Base-by-base conservation (phyloP, 2,888 invertebrate genomes). In the Trichopoda pennipes region DNA sequence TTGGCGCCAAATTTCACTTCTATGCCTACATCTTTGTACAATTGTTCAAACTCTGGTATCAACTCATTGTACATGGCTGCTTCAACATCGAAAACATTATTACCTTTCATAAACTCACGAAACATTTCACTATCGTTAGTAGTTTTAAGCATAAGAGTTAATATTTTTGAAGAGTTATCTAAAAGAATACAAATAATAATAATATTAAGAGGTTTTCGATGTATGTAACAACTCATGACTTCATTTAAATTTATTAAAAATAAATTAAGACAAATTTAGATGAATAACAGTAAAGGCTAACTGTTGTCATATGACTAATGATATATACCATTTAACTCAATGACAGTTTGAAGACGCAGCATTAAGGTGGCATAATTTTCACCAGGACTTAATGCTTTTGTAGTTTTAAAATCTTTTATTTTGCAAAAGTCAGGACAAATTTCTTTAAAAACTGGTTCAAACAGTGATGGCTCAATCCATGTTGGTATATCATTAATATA, bases 321-420 rank as follows among this genome's bases (percentile, higher is more conserved):
- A 51, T 63, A 44, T 42, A 74, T 85, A 90, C 90, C 86, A 23
- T 86, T 75, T 14, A 89, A 69, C 56, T 88, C 86, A 14, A 88
- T 72, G 1, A 87, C 87, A 14, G 90, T 84, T 17, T 83, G 68
- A 2, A 88, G 28, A 12, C 90, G 86, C 28, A 89, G 55, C 87
- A 90, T 88, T 3, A 88, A 63, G 0, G 90, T 89, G n/a, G 87
- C 84, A 82, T 88, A 90, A 75, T 90, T 90, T 76, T 91, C 90
- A 0, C 90, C 90, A 0, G 86, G 85, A 3, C 81, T 85, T 4
- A 84, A 69, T 12, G 88, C 89, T 1, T 82, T 82, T 8, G 55
- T 73, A 0, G 84, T 84, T 10, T 83, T 86, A 61, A 89, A 88
- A 4, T 76, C 74, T n/a, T 63, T 80, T 2, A 86, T 86, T 75